These are phyloP conservation scores for Orthochromis indermauri DNA, from an alignment of 2,113 vertebrate genomes.

Conservation along the genomic window DNA sequence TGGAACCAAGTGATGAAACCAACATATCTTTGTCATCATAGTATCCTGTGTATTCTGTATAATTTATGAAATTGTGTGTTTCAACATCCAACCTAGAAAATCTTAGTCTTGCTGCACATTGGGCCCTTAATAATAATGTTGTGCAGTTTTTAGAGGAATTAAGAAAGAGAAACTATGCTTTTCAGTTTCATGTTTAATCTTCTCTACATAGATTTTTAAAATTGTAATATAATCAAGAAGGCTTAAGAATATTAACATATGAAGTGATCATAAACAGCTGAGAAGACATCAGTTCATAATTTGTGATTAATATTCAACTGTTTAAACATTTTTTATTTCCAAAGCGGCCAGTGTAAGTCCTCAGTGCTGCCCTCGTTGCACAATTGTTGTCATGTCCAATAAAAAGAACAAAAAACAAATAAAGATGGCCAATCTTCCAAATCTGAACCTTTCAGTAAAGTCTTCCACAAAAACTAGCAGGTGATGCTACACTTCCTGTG, in stretches of 20 bases:
- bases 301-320: neutral
- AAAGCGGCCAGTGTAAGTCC: neutral
- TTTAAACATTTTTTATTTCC: neutral
- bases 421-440: neutral
- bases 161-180: rapidly evolving
- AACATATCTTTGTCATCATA: neutral
- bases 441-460: neutral
- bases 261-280: neutral
- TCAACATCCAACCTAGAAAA: neutral
- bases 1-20: neutral
- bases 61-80: neutral
- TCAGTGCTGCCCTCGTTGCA: neutral
- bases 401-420: neutral
- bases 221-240: neutral
- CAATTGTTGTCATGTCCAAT: neutral
- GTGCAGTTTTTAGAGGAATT: neutral
- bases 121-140: neutral
- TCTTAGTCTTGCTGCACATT: neutral
- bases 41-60: neutral
- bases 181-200: neutral
- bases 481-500: neutral
- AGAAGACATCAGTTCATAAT: neutral
- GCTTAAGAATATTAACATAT: neutral
- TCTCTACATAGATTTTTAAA: neutral
- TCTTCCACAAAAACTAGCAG: neutral